A percentile compares a stretch with the other conserved stretches of the same genome.
These are phyloP conservation scores for Microcebus ravelobensis DNA, from an alignment of 2,113 vertebrate genomes.

Conservation along the genomic window DNA sequence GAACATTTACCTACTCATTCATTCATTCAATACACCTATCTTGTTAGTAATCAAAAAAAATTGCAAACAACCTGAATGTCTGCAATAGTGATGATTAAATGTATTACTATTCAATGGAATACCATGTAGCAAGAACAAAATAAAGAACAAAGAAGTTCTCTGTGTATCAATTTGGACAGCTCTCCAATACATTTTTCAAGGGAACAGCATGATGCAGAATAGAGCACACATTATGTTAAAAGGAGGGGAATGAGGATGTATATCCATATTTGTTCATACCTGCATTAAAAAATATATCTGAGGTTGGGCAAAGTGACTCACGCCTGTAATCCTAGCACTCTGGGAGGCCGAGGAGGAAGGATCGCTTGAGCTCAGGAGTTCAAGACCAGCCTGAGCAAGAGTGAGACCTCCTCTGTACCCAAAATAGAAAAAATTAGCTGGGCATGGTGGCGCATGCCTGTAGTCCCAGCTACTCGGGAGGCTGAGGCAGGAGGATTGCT, in stretches of 20 bases:
- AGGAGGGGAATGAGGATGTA: neutral
- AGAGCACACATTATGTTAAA: neutral
- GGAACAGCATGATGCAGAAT: neutral
- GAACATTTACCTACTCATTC: neutral
- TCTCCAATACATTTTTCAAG: neutral
- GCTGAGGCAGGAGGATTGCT: too few species aligned
- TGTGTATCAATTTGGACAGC: constrained; percentile 5
- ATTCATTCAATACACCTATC: neutral
- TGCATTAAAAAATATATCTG: neutral
- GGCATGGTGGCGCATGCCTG: too few species aligned
- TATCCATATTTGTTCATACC: neutral
- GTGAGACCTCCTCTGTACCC: too few species aligned
- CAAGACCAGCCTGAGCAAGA: too few species aligned
- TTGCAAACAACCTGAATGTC: neutral
- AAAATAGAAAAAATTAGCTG: too few species aligned
- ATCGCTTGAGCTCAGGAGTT: too few species aligned
- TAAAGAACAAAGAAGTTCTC: neutral
- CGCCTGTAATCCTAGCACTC: too few species aligned
- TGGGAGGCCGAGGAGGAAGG: too few species aligned
- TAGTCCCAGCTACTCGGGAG: too few species aligned
- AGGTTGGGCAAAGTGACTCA: too few species aligned
- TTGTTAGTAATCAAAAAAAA: neutral
- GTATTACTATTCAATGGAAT: neutral
- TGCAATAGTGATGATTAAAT: neutral
- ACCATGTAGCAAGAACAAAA: neutral